A percentile compares a stretch with the other conserved stretches of the same genome.
phyloP scores from a whole-genome alignment of 2,113 vertebrate genomes.

The Bambusicola thoracicus region DNA sequence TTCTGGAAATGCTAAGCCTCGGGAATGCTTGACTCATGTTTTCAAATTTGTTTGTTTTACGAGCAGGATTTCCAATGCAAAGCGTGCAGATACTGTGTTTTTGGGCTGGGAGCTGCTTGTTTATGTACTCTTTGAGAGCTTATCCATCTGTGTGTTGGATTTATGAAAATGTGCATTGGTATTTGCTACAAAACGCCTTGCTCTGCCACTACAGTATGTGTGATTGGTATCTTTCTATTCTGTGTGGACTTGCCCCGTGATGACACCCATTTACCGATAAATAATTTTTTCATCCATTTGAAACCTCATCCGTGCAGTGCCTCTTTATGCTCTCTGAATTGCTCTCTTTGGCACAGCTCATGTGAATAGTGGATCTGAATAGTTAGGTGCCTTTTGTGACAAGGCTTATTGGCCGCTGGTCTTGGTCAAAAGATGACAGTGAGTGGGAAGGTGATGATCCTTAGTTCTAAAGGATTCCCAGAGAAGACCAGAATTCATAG shows the following conservation, averaged over 20 bases:
- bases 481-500: background rate
- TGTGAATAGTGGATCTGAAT: rapidly evolving
- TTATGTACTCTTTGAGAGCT: background rate
- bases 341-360: background rate
- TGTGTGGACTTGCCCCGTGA: background rate
- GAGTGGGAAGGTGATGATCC: background rate
- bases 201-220: background rate
- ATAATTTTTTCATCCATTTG: background rate
- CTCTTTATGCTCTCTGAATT: background rate
- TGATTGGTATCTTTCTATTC: background rate
- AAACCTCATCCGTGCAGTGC: background rate
- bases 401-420: background rate
- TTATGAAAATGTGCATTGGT: background rate
- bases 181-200: background rate
- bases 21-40: background rate
- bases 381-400: rapidly evolving
- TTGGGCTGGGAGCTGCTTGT: background rate
- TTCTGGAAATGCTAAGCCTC: background rate
- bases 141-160: background rate
- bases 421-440: background rate
- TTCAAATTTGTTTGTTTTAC: rapidly evolving
- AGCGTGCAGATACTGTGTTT: background rate
- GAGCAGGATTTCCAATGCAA: background rate
- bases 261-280: background rate
- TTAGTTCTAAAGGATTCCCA: background rate